phyloP scores from a whole-genome alignment of 2,113 vertebrate species.

The Mugil cephalus region DNA sequence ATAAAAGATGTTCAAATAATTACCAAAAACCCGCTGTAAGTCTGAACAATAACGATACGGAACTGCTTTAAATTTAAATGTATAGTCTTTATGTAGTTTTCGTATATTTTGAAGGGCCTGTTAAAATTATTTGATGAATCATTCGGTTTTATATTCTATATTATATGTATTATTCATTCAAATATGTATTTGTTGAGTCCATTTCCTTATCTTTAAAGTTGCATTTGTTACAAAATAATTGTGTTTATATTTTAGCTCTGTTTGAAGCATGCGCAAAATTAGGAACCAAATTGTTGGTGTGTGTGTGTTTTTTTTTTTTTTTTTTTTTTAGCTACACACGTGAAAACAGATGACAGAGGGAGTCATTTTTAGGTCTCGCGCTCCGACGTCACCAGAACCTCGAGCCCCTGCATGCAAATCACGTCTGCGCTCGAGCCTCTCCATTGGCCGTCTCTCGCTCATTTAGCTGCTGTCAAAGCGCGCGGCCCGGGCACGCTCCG shows the following conservation, averaged over 20 bases:
- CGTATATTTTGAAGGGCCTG: too few relatives aligned
- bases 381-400: constrained; percentile 89
- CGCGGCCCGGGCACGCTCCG: constrained; percentile 88
- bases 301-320: not conserved
- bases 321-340: constrained; percentile 24
- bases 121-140: too few relatives aligned
- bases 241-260: too few relatives aligned
- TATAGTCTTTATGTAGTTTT: too few relatives aligned
- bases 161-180: too few relatives aligned
- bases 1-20: not conserved
- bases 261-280: not conserved
- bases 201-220: not conserved
- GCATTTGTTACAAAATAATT: not conserved
- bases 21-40: too few relatives aligned
- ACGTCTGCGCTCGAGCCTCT: constrained; percentile 81
- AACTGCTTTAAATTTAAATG: too few relatives aligned
- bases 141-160: too few relatives aligned
- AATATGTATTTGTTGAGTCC: too few relatives aligned
- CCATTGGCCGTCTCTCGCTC: constrained; percentile 90
- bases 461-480: constrained; percentile 91
- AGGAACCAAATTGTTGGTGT: constrained; percentile 31
- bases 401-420: constrained; percentile 90
- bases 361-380: constrained; percentile 78
- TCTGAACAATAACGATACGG: too few relatives aligned
- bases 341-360: constrained; percentile 65